Conservation (phyloP, 2,888 invertebrate species). For the Aphidoletes aphidimyza region DNA sequence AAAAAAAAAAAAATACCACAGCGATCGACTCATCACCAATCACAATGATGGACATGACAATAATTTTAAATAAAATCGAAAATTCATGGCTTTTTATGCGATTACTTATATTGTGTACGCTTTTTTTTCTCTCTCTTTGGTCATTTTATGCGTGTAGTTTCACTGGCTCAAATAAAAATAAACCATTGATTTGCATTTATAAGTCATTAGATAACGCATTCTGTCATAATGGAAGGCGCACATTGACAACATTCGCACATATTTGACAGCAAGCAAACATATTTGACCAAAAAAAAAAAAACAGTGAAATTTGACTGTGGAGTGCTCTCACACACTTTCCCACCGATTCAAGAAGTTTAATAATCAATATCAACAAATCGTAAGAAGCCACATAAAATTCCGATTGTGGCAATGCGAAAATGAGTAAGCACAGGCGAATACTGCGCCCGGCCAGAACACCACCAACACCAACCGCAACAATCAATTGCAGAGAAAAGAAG, state of each 20-base stretch:
- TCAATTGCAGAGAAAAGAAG: background rate
- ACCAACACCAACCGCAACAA: background rate
- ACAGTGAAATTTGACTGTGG: too few relatives aligned
- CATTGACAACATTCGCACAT: background rate
- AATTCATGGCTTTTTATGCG: background rate
- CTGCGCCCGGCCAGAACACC: background rate
- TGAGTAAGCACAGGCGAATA: background rate
- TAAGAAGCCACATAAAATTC: conserved; percentile 48
- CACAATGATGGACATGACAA: conserved; percentile 29
- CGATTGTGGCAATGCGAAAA: conserved; percentile 12
- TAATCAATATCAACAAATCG: conserved; percentile 44
- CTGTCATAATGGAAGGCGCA: conserved; percentile 22
- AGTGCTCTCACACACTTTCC: background rate
- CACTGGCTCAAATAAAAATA: background rate
- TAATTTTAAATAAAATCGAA: conserved; percentile 25
- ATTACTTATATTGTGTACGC: background rate
- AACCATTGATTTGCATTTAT: conserved; percentile 54
- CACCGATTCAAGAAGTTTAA: background rate
- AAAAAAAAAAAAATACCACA: background rate
- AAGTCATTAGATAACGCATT: conserved; percentile 55
- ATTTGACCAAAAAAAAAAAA: too few relatives aligned
- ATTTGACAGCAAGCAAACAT: background rate
- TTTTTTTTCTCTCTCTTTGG: background rate
- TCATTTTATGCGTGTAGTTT: background rate
- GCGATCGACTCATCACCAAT: background rate